These are phyloP conservation scores for Mythimna impura DNA, from an alignment of 2,888 invertebrate genomes.

Conservation along the genomic window DNA sequence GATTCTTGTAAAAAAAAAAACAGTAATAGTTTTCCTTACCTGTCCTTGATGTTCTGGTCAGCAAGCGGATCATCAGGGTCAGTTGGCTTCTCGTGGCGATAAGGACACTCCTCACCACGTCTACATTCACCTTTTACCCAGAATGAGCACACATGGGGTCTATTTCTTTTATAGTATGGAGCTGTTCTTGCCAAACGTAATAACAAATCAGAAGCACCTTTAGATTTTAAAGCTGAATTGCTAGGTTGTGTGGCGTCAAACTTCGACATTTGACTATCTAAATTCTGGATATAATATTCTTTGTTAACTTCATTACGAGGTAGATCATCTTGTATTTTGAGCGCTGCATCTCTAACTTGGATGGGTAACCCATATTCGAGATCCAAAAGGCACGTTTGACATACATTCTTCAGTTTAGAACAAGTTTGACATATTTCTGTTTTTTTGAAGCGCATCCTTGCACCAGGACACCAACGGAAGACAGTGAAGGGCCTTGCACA, in stretches of 20 bases:
- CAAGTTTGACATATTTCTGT: constrained; percentile 99
- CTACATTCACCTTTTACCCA: constrained; percentile 99
- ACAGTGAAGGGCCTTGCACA: constrained; percentile 98
- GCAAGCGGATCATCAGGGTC: constrained; percentile 99
- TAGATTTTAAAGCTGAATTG: constrained; percentile 93
- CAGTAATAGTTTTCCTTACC: constrained; percentile 77
- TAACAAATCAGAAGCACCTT: constrained; percentile 95
- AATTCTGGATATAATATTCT: constrained; percentile 97
- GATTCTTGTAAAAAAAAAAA: not conserved
- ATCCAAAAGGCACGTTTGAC: constrained; percentile 98
- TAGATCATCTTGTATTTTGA: constrained; percentile 97
- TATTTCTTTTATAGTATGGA: constrained; percentile 98
- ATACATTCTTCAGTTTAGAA: constrained; percentile 98
- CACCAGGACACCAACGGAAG: constrained; percentile 99
- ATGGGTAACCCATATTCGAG: constrained; percentile 97
- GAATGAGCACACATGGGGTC: constrained; percentile 99
- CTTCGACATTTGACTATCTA: constrained; percentile 93
- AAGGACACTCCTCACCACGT: constrained; percentile 98
- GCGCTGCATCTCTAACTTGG: constrained; percentile 97
- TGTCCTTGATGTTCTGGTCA: constrained; percentile 98
- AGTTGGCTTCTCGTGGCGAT: constrained; percentile 98
- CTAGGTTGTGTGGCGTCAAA: constrained; percentile 89
- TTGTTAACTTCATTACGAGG: constrained; percentile 98
- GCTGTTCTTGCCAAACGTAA: constrained; percentile 97
- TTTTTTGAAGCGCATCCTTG: constrained; percentile 98